These are phyloP conservation scores for Beroe ovata DNA, from an alignment of 37 sponge, comb jelly and placozoan species.

Conservation along the genomic window DNA sequence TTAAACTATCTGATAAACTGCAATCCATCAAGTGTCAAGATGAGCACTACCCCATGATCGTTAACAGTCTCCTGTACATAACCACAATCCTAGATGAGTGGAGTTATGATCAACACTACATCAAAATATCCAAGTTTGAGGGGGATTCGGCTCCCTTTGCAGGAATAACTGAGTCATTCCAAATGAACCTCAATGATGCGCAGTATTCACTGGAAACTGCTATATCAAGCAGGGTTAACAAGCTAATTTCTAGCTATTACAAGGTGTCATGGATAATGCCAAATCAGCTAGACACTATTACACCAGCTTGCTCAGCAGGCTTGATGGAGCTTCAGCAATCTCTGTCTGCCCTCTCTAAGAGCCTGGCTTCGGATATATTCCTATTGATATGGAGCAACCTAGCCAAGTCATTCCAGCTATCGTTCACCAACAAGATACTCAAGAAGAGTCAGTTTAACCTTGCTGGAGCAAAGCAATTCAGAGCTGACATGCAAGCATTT, in stretches of 20 bases:
- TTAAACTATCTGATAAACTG: constrained; percentile 25
- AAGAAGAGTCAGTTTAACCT: constrained; percentile 1
- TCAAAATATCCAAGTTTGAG: constrained; percentile 52
- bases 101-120: constrained; percentile 50
- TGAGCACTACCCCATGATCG: neutral
- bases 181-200: neutral
- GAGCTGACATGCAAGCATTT: neutral
- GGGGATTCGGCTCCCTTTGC: constrained; percentile 31
- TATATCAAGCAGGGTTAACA: constrained; percentile 28
- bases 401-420: constrained; percentile 41
- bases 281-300: neutral
- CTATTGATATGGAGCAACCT: constrained; percentile 36
- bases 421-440: neutral
- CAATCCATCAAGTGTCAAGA: neutral
- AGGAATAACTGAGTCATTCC: neutral
- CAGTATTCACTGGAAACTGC: neutral
- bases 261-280: constrained; percentile 6
- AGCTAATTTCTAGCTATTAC: constrained; percentile 1
- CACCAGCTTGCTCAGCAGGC: constrained; percentile 52
- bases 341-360: neutral
- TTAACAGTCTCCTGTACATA: constrained; percentile 24
- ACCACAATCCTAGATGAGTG: constrained; percentile 11
- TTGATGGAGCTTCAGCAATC: constrained; percentile 56
- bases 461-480: constrained; percentile 44
- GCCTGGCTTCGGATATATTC: constrained; percentile 7